A percentile compares a stretch with the other conserved stretches of the same genome.
Conservation (phyloP, 2,888 invertebrate genomes). For the Drosophila robusta region DNA sequence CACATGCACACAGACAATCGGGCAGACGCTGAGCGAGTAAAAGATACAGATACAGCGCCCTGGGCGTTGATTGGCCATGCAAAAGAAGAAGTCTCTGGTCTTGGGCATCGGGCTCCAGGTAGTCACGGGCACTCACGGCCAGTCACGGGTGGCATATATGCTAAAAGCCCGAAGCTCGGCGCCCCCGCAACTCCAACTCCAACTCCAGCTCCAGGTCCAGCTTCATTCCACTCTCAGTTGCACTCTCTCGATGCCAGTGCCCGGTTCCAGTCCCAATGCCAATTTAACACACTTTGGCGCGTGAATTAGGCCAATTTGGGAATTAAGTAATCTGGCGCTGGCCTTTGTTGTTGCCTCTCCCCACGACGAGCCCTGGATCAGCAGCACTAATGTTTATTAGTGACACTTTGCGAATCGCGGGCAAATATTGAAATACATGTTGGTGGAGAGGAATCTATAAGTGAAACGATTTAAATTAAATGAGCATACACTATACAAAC, state of each 20-base stretch:
- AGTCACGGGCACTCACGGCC: constrained; percentile 67
- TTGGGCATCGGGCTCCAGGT: constrained; percentile 51
- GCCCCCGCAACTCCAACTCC: constrained; percentile 46
- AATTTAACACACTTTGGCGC: constrained; percentile 84
- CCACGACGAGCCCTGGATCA: constrained; percentile 14
- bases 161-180: constrained; percentile 54
- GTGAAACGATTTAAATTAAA: no score
- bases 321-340: constrained; percentile 82
- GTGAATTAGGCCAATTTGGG: constrained; percentile 83
- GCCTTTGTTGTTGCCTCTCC: constrained; percentile 41
- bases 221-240: constrained; percentile 5
- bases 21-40: constrained; percentile 23
- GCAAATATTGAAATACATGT: constrained; percentile 40
- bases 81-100: constrained; percentile 46
- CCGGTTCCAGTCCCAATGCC: constrained; percentile 51
- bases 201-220: constrained; percentile 7
- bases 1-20: constrained; percentile 25
- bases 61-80: constrained; percentile 81
- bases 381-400: constrained; percentile 66
- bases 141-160: constrained; percentile 81
- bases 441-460: background rate
- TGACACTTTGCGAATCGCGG: constrained; percentile 58
- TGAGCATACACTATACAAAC: no score
- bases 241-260: constrained; percentile 42
- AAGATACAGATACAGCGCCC: constrained; percentile 62